These are phyloP conservation scores for Umimayanthus chanpuru DNA, from an alignment of 92 coral and sea anemone species.

Conservation along the genomic window DNA sequence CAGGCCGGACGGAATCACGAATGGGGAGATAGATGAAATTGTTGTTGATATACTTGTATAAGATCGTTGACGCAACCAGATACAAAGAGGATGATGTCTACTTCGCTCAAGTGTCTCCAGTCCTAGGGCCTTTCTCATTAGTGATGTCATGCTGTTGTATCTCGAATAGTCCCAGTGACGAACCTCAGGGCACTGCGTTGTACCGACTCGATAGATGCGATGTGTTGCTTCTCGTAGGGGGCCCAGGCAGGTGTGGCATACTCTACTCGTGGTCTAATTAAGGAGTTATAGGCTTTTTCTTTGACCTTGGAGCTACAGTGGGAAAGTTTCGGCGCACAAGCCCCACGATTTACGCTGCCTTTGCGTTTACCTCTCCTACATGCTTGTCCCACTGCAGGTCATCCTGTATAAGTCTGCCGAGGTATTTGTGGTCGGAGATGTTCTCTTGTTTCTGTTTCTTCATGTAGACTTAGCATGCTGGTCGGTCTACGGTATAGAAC, in stretches of 20 bases:
- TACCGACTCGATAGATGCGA: conserved; percentile 9
- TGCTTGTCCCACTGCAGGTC: conserved; percentile 52
- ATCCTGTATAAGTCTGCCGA: conserved; percentile 35
- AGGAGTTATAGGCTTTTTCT: conserved; percentile 41
- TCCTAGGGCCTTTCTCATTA: conserved; percentile 28
- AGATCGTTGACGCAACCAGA: too few relatives aligned
- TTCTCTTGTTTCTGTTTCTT: too few relatives aligned
- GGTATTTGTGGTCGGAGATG: too few relatives aligned
- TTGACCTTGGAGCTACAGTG: conserved; percentile 31
- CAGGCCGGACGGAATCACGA: too few relatives aligned
- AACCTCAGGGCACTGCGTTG: conserved; percentile 41
- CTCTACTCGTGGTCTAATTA: conserved; percentile 43
- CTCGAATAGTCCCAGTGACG: conserved; percentile 42
- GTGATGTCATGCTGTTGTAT: conserved; percentile 21
- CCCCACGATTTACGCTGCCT: conserved; percentile 37
- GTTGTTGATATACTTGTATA: background rate
- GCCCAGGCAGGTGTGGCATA: conserved; percentile 43
- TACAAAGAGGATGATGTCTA: too few relatives aligned
- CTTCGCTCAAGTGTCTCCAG: conserved; percentile 27
- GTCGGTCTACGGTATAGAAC: too few relatives aligned
- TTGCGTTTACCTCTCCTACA: conserved; percentile 31
- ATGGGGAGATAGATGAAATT: too few relatives aligned
- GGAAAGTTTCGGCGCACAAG: conserved; percentile 17
- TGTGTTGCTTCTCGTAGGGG: conserved; percentile 43
- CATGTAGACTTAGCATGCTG: too few relatives aligned